Percentiles rank a stretch among this genome's conserved stretches.
These are phyloP conservation scores for Heliconius aoede DNA, from an alignment of 2,888 invertebrate genomes.

Conservation along the genomic window DNA sequence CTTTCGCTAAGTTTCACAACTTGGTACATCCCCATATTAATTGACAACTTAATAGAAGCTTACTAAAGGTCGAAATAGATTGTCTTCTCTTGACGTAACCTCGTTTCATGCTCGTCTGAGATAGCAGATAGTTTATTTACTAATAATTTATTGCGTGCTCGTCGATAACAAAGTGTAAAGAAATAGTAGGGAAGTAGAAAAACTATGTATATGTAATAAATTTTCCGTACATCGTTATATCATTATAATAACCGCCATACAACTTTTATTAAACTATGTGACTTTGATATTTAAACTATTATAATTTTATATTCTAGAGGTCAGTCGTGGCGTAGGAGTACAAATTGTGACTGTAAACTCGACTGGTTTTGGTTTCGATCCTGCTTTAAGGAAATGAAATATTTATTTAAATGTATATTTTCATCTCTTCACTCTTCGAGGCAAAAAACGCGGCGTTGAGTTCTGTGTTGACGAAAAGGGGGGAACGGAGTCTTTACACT, in stretches of 20 bases:
- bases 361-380: no score
- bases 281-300: background rate
- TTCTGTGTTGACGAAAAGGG: no score
- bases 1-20: constrained; percentile 33
- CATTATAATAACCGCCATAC: background rate
- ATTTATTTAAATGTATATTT: no score
- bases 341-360: no score
- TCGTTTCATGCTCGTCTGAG: constrained; percentile 22
- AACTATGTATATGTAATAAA: background rate
- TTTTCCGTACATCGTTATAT: background rate
- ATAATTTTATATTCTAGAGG: background rate
- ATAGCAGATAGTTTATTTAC: constrained; percentile 19
- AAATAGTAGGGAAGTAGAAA: no score
- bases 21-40: constrained; percentile 32
- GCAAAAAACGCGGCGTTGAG: no score
- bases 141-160: constrained; percentile 6
- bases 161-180: constrained; percentile 5
- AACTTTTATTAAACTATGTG: background rate
- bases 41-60: constrained; percentile 40
- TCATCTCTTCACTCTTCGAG: no score
- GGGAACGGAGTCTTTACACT: no score
- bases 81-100: constrained; percentile 33
- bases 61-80: constrained; percentile 36
- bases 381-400: no score
- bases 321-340: no score